phyloP scores from a whole-genome alignment of 1,140 invertebrate genomes.

The Pentalonia nigronervosa region DNA sequence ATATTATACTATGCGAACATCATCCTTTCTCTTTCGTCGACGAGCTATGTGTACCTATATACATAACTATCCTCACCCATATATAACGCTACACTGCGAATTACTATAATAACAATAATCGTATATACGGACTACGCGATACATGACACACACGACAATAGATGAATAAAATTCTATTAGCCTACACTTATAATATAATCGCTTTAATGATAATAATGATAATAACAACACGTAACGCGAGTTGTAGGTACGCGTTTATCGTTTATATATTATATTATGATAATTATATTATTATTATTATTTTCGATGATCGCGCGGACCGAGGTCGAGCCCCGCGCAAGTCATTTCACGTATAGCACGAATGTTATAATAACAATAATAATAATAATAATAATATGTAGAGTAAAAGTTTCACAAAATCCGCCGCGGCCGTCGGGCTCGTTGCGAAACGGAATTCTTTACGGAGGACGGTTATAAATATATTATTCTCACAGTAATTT shows the following conservation, averaged over 20 bases:
- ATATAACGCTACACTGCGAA: neutral
- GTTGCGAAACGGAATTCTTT: neutral
- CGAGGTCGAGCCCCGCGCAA: neutral
- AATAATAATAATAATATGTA: neutral
- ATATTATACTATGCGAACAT: neutral
- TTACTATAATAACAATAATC: neutral
- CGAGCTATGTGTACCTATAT: neutral
- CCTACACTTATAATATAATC: neutral
- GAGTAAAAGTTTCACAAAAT: neutral
- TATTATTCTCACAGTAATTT: conserved; percentile 21
- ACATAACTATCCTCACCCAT: neutral
- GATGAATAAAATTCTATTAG: conserved; percentile 19
- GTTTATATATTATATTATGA: neutral
- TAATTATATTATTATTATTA: conserved; percentile 28
- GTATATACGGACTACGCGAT: neutral
- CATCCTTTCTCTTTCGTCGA: conserved; percentile 14
- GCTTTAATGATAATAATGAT: neutral
- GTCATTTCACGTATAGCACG: neutral
- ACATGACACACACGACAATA: conserved; percentile 15
- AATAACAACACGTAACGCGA: neutral
- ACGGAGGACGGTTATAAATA: neutral
- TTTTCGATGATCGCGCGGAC: neutral
- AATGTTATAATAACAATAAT: conserved; percentile 2
- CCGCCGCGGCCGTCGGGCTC: too few relatives aligned
- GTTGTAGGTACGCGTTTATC: neutral